These are phyloP conservation scores for Zhengitettix transpicula DNA, from an alignment of 2,888 invertebrate genomes.

Conservation along the genomic window DNA sequence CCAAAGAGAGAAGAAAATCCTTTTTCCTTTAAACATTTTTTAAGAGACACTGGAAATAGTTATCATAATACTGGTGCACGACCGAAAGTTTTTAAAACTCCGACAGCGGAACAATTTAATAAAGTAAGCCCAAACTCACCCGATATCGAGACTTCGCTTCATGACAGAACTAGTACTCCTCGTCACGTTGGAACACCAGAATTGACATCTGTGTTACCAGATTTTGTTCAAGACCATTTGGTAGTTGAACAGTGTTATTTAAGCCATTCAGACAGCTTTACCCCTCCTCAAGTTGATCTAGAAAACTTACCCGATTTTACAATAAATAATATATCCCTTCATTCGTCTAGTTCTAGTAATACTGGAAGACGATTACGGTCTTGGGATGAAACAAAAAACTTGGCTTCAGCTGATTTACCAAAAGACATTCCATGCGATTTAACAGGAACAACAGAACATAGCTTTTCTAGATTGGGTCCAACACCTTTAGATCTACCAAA, in stretches of 20 bases:
- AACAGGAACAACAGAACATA: constrained; percentile 3
- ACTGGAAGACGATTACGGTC: constrained; percentile 1
- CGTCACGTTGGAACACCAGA: constrained; percentile 10
- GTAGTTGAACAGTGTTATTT: constrained; percentile 62
- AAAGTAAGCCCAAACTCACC: background rate
- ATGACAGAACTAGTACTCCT: constrained; percentile 2
- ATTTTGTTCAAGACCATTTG: constrained; percentile 80
- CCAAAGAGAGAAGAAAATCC: constrained; percentile 53
- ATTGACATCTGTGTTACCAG: constrained; percentile 50
- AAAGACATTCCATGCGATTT: constrained; percentile 10
- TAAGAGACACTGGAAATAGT: constrained; percentile 42
- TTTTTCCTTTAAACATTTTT: constrained; percentile 73
- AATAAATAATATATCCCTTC: constrained; percentile 3
- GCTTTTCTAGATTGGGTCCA: constrained; percentile 1
- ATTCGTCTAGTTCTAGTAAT: background rate
- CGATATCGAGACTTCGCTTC: constrained; percentile 7
- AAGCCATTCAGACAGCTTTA: constrained; percentile 25
- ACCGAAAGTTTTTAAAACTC: constrained; percentile 46
- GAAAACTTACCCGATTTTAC: constrained; percentile 41
- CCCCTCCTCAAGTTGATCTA: constrained; percentile 34
- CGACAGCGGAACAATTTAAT: constrained; percentile 1
- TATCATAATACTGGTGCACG: constrained; percentile 58
- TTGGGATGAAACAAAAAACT: constrained; percentile 4
- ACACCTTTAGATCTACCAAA: constrained; percentile 8
- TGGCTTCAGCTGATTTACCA: background rate